phyloP scores from a whole-genome alignment of 2,797 vertebrate genomes.

The Syngnathus acus region DNA sequence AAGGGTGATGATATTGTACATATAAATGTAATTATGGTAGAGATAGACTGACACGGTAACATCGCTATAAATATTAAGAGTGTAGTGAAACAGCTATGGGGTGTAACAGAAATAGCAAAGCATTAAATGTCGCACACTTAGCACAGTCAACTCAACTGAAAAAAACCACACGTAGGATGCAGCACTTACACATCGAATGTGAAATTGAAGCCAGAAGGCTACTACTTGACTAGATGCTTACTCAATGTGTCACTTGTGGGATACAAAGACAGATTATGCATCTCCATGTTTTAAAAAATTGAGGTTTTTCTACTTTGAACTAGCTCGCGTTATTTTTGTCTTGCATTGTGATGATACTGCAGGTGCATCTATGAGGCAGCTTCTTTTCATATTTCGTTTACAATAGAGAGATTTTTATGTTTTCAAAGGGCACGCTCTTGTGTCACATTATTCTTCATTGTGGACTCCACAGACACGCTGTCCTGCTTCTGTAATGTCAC shows the following conservation, averaged over 20 bases:
- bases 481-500: background rate
- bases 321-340: too few relatives aligned
- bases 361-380: too few relatives aligned
- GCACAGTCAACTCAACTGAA: background rate
- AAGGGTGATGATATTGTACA: background rate
- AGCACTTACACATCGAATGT: background rate
- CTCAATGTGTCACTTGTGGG: background rate
- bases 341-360: too few relatives aligned
- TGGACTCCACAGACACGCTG: background rate
- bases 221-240: background rate
- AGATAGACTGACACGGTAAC: background rate
- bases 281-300: background rate
- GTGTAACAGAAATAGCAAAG: background rate
- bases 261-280: background rate
- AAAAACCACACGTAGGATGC: background rate
- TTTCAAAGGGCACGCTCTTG: background rate
- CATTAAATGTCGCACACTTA: background rate
- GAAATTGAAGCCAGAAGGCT: slow-evolving; percentile 4
- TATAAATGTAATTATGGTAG: background rate
- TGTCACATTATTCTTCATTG: background rate
- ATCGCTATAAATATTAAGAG: background rate
- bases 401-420: background rate
- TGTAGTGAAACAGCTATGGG: background rate
- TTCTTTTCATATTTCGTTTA: too few relatives aligned
- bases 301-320: background rate